phyloP scores from a whole-genome alignment of 1,140 invertebrate species.

The Rhyzopertha dominica region DNA sequence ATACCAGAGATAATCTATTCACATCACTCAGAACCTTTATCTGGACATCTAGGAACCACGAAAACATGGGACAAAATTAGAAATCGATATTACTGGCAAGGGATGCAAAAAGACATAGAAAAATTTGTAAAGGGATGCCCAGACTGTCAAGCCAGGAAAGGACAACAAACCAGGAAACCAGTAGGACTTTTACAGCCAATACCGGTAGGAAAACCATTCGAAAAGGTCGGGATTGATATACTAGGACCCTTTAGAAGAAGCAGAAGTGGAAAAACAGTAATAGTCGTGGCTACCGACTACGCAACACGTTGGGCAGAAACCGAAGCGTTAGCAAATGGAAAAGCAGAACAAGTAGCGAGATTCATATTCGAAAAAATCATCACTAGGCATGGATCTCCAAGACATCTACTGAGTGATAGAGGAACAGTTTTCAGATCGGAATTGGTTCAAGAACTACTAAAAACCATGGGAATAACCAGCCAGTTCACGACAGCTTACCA shows the following conservation, averaged over 20 bases:
- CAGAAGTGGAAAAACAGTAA: conserved; percentile 22
- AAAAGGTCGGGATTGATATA: conserved; percentile 24
- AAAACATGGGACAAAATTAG: conserved; percentile 24
- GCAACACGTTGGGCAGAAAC: conserved; percentile 28
- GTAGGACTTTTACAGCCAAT: conserved; percentile 22
- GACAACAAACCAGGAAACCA: conserved; percentile 14
- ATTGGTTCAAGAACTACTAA: conserved; percentile 22
- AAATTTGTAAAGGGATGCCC: conserved; percentile 27
- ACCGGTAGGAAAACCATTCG: conserved; percentile 17
- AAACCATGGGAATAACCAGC: conserved; percentile 19
- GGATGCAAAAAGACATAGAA: conserved; percentile 23
- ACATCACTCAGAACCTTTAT: conserved; percentile 17
- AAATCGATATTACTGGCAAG: conserved; percentile 23
- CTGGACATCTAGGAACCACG: conserved; percentile 19
- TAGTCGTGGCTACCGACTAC: conserved; percentile 31
- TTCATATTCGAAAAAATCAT: conserved; percentile 29
- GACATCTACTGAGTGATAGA: conserved; percentile 21
- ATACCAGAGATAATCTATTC: conserved; percentile 14
- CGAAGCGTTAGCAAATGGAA: conserved; percentile 19
- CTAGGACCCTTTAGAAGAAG: conserved; percentile 26
- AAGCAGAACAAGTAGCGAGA: conserved; percentile 23
- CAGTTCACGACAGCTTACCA: conserved; percentile 37
- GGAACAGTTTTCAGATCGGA: conserved; percentile 27
- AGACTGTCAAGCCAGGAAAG: conserved; percentile 24
- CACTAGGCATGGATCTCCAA: conserved; percentile 24